These are phyloP conservation scores for Euglossa dilemma DNA, from an alignment of 1,140 invertebrate genomes.

Conservation along the genomic window DNA sequence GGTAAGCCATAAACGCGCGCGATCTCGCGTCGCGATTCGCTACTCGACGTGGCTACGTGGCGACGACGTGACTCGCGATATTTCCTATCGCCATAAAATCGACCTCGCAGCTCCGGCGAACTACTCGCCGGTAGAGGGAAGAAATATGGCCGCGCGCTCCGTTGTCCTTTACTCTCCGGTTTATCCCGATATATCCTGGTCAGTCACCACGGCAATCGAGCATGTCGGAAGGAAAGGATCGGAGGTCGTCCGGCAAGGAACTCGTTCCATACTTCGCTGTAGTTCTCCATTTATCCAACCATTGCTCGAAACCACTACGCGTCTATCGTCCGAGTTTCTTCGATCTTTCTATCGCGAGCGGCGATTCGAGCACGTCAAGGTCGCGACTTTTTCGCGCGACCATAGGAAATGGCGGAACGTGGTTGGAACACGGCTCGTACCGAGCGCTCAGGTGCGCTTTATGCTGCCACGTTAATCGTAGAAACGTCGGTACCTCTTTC, in stretches of 20 bases:
- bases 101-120: constrained; percentile 3
- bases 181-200: background rate
- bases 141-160: background rate
- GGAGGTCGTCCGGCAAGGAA: background rate
- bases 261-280: no score
- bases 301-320: no score
- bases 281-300: no score
- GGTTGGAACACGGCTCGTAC: background rate
- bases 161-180: background rate
- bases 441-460: constrained; percentile 4
- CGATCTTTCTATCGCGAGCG: no score
- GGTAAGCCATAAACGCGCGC: constrained; percentile 62
- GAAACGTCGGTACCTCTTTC: background rate
- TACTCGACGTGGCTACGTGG: background rate
- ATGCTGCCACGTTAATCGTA: constrained; percentile 1
- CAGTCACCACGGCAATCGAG: background rate
- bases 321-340: no score
- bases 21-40: constrained; percentile 20
- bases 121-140: background rate
- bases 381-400: no score
- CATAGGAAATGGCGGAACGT: no score
- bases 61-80: background rate
- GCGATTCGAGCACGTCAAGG: no score
- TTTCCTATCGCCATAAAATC: constrained; percentile 20
- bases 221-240: background rate